Evolutionary conservation across 2,888 invertebrate genomes (phyloP), one percentile per base, ranked within the genome.

Genomic region (Noctua pronuba): DNA sequence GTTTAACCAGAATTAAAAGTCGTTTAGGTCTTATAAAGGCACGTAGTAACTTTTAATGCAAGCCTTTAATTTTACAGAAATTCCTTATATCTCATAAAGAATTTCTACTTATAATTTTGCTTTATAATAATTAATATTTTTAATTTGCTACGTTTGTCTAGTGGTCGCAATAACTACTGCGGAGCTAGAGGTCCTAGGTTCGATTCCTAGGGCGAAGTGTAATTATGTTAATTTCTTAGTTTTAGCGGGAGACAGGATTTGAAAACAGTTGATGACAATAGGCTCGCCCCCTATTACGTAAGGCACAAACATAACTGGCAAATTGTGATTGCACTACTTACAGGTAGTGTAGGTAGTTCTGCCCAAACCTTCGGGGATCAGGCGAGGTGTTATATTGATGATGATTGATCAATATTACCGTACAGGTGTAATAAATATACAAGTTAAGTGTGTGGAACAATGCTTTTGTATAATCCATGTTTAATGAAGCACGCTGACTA

Each of bases 401-500:
- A 18, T 49, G 18, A 21, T 21, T 49, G 21, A n/a, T 52, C 3
- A 24, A 52, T 38, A 31, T 62, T 41, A 75, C 0, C 62, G 5
- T 73, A n/a, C 11, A 35, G 2, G 7, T 38, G 31, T n/a, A n/a
- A 16, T 64, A 31, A 31, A 41, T n/a, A 31, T 0, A 58, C 44
- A 10, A 41, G 8, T 13, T 35, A 58, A 74, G 11, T 46, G 11
- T 55, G 46, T 75, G 18, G n/a, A 74, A 75, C 24, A 41, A 3
- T 16, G 49, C 28, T 52, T 52, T 35, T 49, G 24, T n/a, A 21
- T 67, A 65, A 77, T 77, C 0, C 31, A 10, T 35, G 60, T 78
- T 24, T n/a, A 80, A 55, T 16, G 60, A 67, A 73, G 49, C 73
- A 21, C 46, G 16, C 38, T 58, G 6, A n/a, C 28, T 69, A 44